phyloP scores from a whole-genome alignment of 1,140 invertebrate genomes.

The Drosophila eugracilis region DNA sequence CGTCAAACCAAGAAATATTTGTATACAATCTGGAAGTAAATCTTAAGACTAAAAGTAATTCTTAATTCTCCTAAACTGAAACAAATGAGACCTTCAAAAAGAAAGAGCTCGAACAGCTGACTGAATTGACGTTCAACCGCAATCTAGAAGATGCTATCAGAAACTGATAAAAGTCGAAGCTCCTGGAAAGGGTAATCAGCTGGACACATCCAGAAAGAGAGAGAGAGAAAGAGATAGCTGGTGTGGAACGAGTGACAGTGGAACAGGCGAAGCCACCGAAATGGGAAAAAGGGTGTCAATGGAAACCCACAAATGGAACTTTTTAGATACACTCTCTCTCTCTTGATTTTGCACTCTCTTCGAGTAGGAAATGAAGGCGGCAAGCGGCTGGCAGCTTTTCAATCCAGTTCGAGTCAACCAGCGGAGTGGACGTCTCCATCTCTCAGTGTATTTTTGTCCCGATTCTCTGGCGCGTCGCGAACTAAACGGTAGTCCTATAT shows the following conservation, averaged over 20 bases:
- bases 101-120: constrained; percentile 13
- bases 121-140: neutral
- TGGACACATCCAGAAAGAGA: constrained; percentile 35
- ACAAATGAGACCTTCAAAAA: neutral
- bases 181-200: constrained; percentile 50
- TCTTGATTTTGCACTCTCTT: constrained; percentile 4
- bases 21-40: too few relatives aligned
- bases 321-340: constrained; percentile 66
- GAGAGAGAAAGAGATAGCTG: too few relatives aligned
- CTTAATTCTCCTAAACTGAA: too few relatives aligned
- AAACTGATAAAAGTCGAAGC: neutral
- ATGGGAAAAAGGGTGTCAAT: constrained; percentile 76
- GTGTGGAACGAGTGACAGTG: constrained; percentile 23
- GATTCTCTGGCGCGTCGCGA: constrained; percentile 41
- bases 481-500: constrained; percentile 38
- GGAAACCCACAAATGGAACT: constrained; percentile 62
- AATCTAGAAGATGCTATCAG: neutral
- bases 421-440: constrained; percentile 62
- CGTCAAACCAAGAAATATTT: too few relatives aligned
- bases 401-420: constrained; percentile 78
- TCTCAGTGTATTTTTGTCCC: constrained; percentile 9
- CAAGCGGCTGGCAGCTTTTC: constrained; percentile 57
- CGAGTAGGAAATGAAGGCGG: constrained; percentile 20
- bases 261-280: constrained; percentile 10
- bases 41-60: too few relatives aligned